Evolutionary conservation across 2,113 vertebrate genomes (phyloP), one percentile per base, ranked within the genome.

Genomic region (Oxygymnocypris stewartii): DNA sequence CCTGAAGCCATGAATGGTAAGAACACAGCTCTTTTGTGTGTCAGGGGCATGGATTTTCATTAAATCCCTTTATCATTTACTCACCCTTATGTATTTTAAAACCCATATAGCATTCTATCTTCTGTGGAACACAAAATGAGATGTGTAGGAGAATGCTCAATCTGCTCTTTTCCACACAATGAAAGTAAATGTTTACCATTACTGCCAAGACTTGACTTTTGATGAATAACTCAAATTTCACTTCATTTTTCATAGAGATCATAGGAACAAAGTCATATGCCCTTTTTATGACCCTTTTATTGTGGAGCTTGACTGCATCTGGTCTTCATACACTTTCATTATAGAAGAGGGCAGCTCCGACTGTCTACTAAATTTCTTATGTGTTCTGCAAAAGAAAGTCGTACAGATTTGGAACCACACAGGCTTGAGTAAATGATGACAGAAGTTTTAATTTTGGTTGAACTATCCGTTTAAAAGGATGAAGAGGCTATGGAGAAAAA

Each of bases 1-100:
- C 93, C 93, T 93, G 93, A 93, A 93, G 90, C 90, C 93, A 95
- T 94, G 94, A 94, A 94, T 91, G 94, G 95, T 95, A 94, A 93
- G 93, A 89, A 86, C 84, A 75, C 57, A 49, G 51, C 82, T 78
- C 80, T 87, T 59, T 11, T 85, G 51, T 40, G 47, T 84, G 42
- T 37, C n/a, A 65, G n/a, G 31, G 31, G 16, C 12, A 11, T 25
- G 25, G 37, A 18, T 4, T 74, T 20, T 42, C 16, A 13, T 59
- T 61, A 59, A 79, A 79, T 44, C 71, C 3, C 57, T n/a, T 59
- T 3, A 59, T 59, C 20, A 59, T 59, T 59, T n/a, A n/a, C 23
- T 44, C 2, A 44, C 37, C 35, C 18, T n/a, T 44, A 40, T 28
- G 42, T 49, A 13, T 47, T 75, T 47, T 47, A 75, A 75, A 47